Percentiles rank a stretch among this genome's conserved stretches.
These are phyloP conservation scores for Helarctos malayanus DNA, from an alignment of 2,797 vertebrate species.

Conservation along the genomic window DNA sequence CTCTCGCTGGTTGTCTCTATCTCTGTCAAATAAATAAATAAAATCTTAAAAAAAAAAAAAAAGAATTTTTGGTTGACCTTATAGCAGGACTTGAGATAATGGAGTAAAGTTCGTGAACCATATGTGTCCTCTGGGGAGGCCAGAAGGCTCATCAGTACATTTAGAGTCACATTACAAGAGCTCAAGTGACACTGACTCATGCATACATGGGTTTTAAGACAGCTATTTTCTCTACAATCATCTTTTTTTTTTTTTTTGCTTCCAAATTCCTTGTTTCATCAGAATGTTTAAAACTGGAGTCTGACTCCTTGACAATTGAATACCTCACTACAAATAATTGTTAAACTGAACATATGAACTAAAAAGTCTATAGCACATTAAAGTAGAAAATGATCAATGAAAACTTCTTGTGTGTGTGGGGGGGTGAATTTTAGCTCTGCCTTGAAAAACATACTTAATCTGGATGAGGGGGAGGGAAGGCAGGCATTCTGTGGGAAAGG, in stretches of 20 bases:
- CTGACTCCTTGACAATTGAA: neutral
- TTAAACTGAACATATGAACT: neutral
- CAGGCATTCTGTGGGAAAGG: neutral
- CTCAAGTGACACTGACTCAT: constrained; percentile 25
- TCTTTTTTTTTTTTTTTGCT: neutral
- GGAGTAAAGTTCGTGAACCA: neutral
- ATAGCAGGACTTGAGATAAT: neutral
- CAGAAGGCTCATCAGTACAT: constrained; percentile 13
- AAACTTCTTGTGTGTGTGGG: neutral
- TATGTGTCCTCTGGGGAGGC: constrained; percentile 18
- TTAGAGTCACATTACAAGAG: neutral
- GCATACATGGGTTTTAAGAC: neutral
- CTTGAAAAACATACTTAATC: neutral
- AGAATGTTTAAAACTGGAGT: neutral
- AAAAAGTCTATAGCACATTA: neutral
- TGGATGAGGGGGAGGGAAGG: neutral
- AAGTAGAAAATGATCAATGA: neutral
- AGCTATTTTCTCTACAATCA: constrained; percentile 16
- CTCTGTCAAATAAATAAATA: no score
- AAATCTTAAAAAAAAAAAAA: no score
- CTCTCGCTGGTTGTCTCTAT: no score
- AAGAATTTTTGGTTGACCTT: neutral
- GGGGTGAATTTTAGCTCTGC: neutral
- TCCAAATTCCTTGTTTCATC: neutral
- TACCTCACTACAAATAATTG: neutral